Conservation (phyloP, 2,888 invertebrate species). For the Pteria penguin region DNA sequence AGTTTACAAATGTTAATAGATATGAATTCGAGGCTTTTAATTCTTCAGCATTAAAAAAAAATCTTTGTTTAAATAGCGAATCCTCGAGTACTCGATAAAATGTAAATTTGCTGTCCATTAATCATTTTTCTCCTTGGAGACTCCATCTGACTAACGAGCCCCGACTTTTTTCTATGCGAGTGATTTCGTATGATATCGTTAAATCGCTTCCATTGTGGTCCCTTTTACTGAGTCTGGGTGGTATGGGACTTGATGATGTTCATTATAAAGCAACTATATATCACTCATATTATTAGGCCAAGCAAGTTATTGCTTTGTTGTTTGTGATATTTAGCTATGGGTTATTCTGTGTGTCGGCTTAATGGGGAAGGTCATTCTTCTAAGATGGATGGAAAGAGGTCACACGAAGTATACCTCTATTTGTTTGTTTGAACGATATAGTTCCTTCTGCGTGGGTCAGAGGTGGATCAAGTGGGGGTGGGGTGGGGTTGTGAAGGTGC, state of each 20-base stretch:
- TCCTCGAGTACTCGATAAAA: neutral
- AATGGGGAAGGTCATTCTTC: no score
- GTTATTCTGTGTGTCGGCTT: no score
- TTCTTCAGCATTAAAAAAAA: neutral
- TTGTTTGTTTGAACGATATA: no score
- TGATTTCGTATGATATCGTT: conserved; percentile 12
- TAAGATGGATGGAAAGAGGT: no score
- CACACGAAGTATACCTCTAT: no score
- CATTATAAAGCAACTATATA: neutral
- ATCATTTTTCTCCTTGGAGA: no score
- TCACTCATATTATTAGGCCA: neutral
- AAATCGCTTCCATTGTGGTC: conserved; percentile 25
- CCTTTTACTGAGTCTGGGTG: conserved; percentile 8
- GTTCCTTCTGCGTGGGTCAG: no score
- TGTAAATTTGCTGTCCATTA: neutral
- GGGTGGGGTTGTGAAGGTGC: no score
- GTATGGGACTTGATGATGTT: conserved; percentile 1
- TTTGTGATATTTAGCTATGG: neutral
- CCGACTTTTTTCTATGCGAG: neutral
- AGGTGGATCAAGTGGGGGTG: no score
- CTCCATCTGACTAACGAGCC: neutral
- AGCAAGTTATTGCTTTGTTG: neutral
- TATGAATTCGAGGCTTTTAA: no score
- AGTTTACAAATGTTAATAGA: no score
- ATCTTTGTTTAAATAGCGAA: neutral